phyloP scores from a whole-genome alignment of 2,113 vertebrate species.

The Calonectris borealis region DNA sequence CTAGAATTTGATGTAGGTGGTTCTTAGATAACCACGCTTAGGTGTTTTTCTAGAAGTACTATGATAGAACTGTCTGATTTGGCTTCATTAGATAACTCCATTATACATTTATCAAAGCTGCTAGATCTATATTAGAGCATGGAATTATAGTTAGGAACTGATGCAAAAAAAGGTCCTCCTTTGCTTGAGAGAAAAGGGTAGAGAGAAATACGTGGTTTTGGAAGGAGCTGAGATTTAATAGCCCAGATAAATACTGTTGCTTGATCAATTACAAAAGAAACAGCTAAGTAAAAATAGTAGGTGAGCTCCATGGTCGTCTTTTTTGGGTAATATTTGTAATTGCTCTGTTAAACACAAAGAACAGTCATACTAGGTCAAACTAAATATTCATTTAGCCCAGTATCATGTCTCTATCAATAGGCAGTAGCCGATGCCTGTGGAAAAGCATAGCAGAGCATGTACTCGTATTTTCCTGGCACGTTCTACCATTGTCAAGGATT shows the following conservation, averaged over 20 bases:
- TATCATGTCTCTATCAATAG: background rate
- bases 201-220: background rate
- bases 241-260: background rate
- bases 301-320: background rate
- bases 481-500: background rate
- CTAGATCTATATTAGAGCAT: background rate
- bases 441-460: background rate
- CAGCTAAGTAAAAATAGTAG: background rate
- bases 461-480: background rate
- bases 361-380: background rate
- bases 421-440: background rate
- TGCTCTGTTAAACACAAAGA: background rate
- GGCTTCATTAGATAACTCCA: background rate
- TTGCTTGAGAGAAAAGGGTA: background rate
- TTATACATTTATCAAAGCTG: background rate
- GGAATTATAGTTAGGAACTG: background rate
- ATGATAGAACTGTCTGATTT: background rate
- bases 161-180: background rate
- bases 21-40: constrained; percentile 22
- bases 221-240: background rate
- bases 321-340: background rate
- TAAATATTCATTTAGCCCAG: background rate
- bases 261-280: background rate
- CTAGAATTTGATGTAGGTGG: constrained; percentile 22
- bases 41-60: background rate